Conservation (phyloP, 2,888 invertebrate genomes). For the Drosophila barbarae region DNA sequence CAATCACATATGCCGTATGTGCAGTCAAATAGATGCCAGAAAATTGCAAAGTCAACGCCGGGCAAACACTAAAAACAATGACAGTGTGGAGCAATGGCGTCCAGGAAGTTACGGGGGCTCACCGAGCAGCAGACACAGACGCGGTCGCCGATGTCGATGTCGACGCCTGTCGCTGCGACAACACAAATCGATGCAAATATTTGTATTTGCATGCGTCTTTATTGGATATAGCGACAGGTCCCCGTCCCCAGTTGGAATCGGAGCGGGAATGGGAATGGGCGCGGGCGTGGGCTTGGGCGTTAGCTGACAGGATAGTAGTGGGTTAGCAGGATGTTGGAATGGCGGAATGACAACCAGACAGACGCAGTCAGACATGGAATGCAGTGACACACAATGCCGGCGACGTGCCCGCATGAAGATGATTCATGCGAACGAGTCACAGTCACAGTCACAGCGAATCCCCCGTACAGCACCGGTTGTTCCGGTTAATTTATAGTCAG, state of each 20-base stretch:
- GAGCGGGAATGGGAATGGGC: not conserved
- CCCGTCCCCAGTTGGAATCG: constrained; percentile 5
- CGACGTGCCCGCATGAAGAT: constrained; percentile 36
- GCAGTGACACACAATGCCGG: constrained; percentile 38
- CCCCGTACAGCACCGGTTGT: constrained; percentile 9
- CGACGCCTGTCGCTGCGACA: constrained; percentile 50
- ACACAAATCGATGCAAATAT: constrained; percentile 74
- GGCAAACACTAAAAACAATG: constrained; percentile 62
- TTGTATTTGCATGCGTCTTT: constrained; percentile 70
- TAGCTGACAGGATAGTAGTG: constrained; percentile 11
- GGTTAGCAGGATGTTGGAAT: constrained; percentile 23
- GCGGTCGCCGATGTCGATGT: not conserved
- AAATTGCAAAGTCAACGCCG: constrained; percentile 63
- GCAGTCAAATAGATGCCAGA: constrained; percentile 51
- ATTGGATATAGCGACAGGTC: constrained; percentile 44
- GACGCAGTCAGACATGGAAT: constrained; percentile 26
- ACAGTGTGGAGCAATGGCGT: constrained; percentile 22
- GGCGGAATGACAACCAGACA: constrained; percentile 19
- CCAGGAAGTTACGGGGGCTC: constrained; percentile 8
- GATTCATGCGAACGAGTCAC: constrained; percentile 35
- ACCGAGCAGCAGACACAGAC: constrained; percentile 2
- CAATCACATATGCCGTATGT: constrained; percentile 23
- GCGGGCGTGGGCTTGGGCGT: not conserved
- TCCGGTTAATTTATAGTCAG: constrained; percentile 21
- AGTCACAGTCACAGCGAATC: constrained; percentile 11